Evolutionary conservation across 2,888 invertebrate species (phyloP).

Genomic region (Lasioglossum lativentre): DNA sequence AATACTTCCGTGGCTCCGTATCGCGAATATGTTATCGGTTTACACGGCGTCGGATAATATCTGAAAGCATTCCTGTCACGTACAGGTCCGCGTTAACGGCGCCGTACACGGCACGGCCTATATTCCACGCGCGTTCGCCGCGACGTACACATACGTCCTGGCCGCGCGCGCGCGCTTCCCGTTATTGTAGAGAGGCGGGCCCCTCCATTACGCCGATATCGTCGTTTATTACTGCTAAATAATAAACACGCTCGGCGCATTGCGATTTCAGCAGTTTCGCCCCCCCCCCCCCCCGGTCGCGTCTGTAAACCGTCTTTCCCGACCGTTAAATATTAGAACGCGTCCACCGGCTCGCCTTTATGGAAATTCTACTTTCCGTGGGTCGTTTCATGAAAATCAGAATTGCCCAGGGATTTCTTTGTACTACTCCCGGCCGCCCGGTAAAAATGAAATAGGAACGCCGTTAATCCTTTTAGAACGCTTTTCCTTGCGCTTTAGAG

Average conservation of each 20-base stretch:
- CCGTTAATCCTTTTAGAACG: not conserved
- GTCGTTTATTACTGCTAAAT: constrained; percentile 35
- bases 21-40: constrained; percentile 50
- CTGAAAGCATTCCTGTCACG: constrained; percentile 51
- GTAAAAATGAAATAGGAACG: not conserved
- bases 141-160: not conserved
- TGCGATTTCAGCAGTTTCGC: constrained; percentile 5
- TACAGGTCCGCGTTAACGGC: constrained; percentile 43
- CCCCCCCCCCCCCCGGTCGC: not conserved
- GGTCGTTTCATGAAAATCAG: constrained; percentile 1
- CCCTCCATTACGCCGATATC: constrained; percentile 20
- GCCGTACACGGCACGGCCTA: constrained; percentile 45
- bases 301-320: not conserved
- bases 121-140: constrained; percentile 30
- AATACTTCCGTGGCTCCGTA: constrained; percentile 42
- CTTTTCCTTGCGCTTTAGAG: not conserved
- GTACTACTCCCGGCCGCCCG: not conserved
- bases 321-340: constrained; percentile 1
- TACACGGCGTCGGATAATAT: constrained; percentile 46
- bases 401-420: not conserved
- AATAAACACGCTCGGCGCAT: constrained; percentile 29
- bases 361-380: not conserved
- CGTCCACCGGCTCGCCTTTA: not conserved
- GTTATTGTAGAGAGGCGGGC: constrained; percentile 16
- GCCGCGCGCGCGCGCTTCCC: not conserved